A percentile compares a stretch with the other conserved stretches of the same genome.
Conservation (phyloP, 2,888 invertebrate genomes). For the Pelosia muscerda region DNA sequence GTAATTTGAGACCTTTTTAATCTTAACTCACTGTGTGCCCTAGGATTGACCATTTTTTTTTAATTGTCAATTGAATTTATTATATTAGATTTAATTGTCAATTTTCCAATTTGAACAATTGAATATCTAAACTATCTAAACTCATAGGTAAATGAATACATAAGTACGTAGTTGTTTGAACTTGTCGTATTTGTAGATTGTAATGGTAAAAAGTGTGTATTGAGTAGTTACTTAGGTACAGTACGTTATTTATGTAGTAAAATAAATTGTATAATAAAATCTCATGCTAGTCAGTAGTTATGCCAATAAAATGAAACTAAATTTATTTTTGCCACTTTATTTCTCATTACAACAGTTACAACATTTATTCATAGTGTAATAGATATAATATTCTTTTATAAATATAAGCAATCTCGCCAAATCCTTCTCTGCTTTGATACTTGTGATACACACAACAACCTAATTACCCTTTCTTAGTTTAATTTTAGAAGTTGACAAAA, state of each 20-base stretch:
- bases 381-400: slow-evolving; percentile 12
- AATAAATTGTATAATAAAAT: not conserved
- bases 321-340: slow-evolving; percentile 32
- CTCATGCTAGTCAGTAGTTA: too few relatives aligned
- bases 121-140: not conserved
- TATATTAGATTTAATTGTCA: too few relatives aligned
- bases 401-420: slow-evolving; percentile 4
- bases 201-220: too few relatives aligned
- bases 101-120: not conserved
- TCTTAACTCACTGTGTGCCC: too few relatives aligned
- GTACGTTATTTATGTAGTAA: not conserved
- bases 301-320: slow-evolving; percentile 32
- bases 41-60: too few relatives aligned
- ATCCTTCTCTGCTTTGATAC: not conserved
- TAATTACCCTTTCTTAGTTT: slow-evolving; percentile 1
- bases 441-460: not conserved
- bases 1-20: too few relatives aligned
- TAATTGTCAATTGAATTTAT: too few relatives aligned
- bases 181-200: too few relatives aligned
- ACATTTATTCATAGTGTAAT: slow-evolving; percentile 17
- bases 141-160: too few relatives aligned
- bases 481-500: not conserved
- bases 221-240: too few relatives aligned
- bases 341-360: slow-evolving; percentile 24
- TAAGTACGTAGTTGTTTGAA: too few relatives aligned